Evolutionary conservation across 2,888 invertebrate genomes (phyloP).

Genomic region (Venusia cambrica): DNA sequence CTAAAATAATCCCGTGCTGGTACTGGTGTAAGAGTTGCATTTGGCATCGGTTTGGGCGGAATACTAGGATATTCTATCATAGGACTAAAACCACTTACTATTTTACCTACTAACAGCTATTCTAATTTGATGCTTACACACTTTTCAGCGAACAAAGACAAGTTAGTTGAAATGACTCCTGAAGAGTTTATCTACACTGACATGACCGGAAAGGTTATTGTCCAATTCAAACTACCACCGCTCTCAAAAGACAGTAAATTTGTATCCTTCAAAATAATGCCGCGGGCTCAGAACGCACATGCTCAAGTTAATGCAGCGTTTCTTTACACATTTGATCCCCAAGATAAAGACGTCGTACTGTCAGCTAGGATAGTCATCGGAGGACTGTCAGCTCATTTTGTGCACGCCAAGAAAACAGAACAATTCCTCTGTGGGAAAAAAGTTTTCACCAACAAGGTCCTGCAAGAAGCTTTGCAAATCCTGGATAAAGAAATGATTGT

Average conservation of each 20-base stretch:
- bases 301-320: conserved; percentile 89
- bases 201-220: conserved; percentile 53
- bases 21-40: no score
- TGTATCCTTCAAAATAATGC: conserved; percentile 78
- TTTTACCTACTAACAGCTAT: no score
- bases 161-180: conserved; percentile 44
- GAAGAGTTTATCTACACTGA: conserved; percentile 49
- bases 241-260: conserved; percentile 43
- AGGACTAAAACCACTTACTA: no score
- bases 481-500: conserved; percentile 76
- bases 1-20: no score
- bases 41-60: no score
- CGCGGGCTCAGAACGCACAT: conserved; percentile 86
- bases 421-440: conserved; percentile 51
- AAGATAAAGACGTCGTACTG: conserved; percentile 40
- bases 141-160: conserved; percentile 33
- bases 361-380: conserved; percentile 83
- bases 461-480: conserved; percentile 75
- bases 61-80: no score
- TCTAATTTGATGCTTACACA: no score
- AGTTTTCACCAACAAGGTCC: conserved; percentile 64
- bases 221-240: conserved; percentile 53
- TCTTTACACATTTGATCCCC: conserved; percentile 76
- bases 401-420: conserved; percentile 83
- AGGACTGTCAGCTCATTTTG: conserved; percentile 73